Base-by-base conservation (phyloP, 2,797 vertebrate genomes). In the Gymnoscopelus braueri region DNA sequence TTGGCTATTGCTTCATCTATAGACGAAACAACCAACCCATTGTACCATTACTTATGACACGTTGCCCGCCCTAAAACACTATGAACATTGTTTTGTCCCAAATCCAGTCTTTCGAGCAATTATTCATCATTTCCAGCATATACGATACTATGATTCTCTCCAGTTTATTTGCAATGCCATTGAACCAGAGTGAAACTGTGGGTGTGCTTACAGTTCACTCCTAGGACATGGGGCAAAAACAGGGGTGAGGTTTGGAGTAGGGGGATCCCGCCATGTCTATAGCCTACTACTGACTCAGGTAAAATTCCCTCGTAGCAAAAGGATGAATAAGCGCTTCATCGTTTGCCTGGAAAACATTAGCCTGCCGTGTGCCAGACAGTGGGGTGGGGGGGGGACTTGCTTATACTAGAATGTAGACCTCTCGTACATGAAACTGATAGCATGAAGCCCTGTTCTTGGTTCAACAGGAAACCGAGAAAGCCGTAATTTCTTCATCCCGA, bases 341-440 rank as follows among this genome's bases (percentile, higher is more conserved):
- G 64, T 59, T 51, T 3, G 63, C 58, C 74, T 89, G 92, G 92
- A 91, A 92, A 91, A 90, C 67, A 87, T 92, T 84, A 92, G 68
- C 61, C 10, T 0, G 48, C 60, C 0, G 11, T 6, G 32, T 67
- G 24, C 72, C 79, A 88, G 87, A 81, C 83, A 57, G 78, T 0
- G 6, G 62, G 71, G 23, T 50, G 68, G 19, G 15, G 19, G 52
- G 32, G 32, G 53, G 47, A 63, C 67, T 62, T 14, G 11, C 62
- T 61, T 5, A 71, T 60, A 63, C 44, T 55, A 70, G 69, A 62
- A 54, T 70, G 55, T 72, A 70, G 44, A 48, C 47, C 7, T 54
- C 23, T 61, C 14, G 9, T 60, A 49, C 44, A 35, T 47, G 44
- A 77, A 56, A 62, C 53, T 14, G 12, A 7, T 13, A 65, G 57